Percentiles rank a stretch among this genome's conserved stretches.
Conservation (phyloP, 64 coral and sea anemone genomes). For the Pachyseris speciosa region DNA sequence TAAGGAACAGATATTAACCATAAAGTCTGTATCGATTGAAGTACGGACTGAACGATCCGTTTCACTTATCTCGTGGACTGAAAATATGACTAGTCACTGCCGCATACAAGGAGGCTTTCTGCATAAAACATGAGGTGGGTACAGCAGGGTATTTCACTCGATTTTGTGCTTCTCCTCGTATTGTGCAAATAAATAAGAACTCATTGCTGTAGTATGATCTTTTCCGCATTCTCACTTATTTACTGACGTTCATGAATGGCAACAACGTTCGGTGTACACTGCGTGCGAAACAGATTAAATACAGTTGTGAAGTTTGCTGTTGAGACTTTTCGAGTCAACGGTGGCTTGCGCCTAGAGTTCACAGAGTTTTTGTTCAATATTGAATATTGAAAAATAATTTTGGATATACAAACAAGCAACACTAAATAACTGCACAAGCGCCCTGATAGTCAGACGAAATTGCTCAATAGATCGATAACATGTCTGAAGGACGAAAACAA, state of each 20-base stretch:
- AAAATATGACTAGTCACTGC: background rate
- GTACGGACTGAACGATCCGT: background rate
- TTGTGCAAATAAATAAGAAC: too few species aligned
- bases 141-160: slow-evolving; percentile 32
- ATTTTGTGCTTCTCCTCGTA: background rate
- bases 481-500: background rate
- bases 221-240: background rate
- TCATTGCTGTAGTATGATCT: background rate
- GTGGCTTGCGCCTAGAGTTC: too few species aligned
- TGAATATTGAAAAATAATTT: background rate
- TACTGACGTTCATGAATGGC: too few species aligned
- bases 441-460: background rate
- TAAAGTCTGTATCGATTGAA: background rate
- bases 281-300: too few species aligned
- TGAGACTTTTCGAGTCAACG: too few species aligned
- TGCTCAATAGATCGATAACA: background rate
- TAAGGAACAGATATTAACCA: background rate
- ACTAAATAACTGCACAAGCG: background rate
- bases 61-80: background rate
- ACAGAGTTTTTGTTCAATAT: too few species aligned
- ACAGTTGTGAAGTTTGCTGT: too few species aligned
- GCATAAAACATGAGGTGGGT: slow-evolving; percentile 57
- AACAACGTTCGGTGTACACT: too few species aligned
- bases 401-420: background rate
- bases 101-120: background rate